Base-by-base conservation (phyloP, 2,113 vertebrate species). In the Embiotoca jacksoni region DNA sequence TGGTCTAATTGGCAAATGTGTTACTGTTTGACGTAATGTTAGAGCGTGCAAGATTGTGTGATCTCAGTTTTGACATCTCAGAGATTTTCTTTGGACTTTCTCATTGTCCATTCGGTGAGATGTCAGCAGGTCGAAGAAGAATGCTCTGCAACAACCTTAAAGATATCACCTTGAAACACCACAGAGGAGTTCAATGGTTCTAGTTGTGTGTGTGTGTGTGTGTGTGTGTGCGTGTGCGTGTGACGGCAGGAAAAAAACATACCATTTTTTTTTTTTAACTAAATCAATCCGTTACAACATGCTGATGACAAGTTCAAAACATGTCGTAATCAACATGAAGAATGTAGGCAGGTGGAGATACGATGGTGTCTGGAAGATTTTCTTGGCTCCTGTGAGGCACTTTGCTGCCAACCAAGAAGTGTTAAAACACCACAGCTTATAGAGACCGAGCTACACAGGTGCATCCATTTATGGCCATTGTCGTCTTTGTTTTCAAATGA, bases 311-410 rank as follows among this genome's bases (percentile, higher is more conserved):
- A 62, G 13, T 2, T 70, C 50, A 47, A 78, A 71, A 65, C 7
- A 35, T 10, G 72, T n/a, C 11, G 5, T 74, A 37, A 81, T 56
- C 37, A 63, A 33, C 46, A 78, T 23, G 16, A 60, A 75, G 39
- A 78, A 66, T 69, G 53, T 55, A 80, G 57, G 54, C 72, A 68
- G 66, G 73, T 82, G 61, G 15, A 56, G 41, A 46, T 72, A 52
- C 49, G 56, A 65, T 10, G 44, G 6, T 15, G 33, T 67, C 36
- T 13, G 23, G 36, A 46, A 6, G n/a, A 7, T 46, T 64, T 67
- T 52, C 36, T 72, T 70, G 61, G 33, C 44, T 53, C 58, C 15
- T 1, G 16, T 23, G 6, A 37, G 13, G 62, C 33, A 14, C 32
- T 57, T 55, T 63, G 30, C 30, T 74, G 65, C 58, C 83, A 71